phyloP scores from a whole-genome alignment of 1,140 invertebrate genomes.

The Camponotus pennsylvanicus region DNA sequence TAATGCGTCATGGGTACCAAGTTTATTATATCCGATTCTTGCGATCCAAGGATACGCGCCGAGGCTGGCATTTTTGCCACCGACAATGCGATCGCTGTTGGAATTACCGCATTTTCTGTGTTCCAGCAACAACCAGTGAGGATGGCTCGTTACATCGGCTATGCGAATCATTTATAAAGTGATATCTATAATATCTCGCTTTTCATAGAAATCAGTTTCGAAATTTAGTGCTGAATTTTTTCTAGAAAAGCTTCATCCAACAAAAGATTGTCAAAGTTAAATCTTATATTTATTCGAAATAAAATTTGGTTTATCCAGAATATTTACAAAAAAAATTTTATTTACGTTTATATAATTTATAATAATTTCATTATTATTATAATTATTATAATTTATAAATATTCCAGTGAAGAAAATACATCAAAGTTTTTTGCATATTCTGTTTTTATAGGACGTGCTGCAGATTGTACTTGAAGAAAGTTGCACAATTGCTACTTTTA shows the following conservation, averaged over 20 bases:
- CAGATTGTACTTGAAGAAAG: too few relatives aligned
- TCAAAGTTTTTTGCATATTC: neutral
- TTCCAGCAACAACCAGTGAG: constrained; percentile 86
- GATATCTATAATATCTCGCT: neutral
- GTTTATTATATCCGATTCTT: constrained; percentile 79
- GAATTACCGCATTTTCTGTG: constrained; percentile 81
- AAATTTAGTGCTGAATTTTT: too few relatives aligned
- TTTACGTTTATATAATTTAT: neutral
- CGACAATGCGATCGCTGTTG: constrained; percentile 85
- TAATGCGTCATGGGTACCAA: neutral
- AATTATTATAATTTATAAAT: neutral
- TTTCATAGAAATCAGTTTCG: neutral
- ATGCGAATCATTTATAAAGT: neutral
- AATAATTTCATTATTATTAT: too few relatives aligned
- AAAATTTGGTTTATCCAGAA: neutral
- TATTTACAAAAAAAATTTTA: neutral
- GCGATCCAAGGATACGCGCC: constrained; percentile 90
- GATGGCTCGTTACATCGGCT: constrained; percentile 85
- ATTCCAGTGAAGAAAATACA: neutral
- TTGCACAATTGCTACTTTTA: neutral
- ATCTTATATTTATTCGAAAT: neutral
- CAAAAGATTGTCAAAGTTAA: neutral
- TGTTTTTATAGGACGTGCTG: neutral
- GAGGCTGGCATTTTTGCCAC: constrained; percentile 87
- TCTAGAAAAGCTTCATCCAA: neutral